A percentile compares a stretch with the other conserved stretches of the same genome.
Conservation (phyloP, 2,797 vertebrate genomes). For the Malurus leucopterus region DNA sequence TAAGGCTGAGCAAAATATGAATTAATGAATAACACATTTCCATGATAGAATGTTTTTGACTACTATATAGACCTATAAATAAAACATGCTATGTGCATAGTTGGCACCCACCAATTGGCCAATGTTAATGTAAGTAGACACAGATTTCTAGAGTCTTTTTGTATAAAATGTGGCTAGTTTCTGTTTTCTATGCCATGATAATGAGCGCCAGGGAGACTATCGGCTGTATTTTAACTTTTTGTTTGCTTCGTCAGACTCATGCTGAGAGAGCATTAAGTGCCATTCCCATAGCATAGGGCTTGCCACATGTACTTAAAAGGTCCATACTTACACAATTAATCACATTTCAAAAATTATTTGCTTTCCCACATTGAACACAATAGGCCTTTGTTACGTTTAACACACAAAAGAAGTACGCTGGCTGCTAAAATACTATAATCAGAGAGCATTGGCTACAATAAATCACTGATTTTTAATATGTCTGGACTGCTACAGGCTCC, state of each 20-base stretch:
- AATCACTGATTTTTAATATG: constrained; percentile 51
- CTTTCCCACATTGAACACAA: constrained; percentile 68
- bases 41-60: constrained; percentile 58
- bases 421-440: constrained; percentile 48
- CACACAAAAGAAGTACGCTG: constrained; percentile 43
- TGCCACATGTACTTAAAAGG: constrained; percentile 51
- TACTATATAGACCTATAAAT: constrained; percentile 67
- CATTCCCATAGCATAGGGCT: constrained; percentile 51
- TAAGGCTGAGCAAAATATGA: constrained; percentile 65
- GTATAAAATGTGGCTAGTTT: constrained; percentile 66
- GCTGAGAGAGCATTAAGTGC: constrained; percentile 58
- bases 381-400: constrained; percentile 67
- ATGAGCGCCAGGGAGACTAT: constrained; percentile 66
- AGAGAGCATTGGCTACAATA: constrained; percentile 15
- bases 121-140: constrained; percentile 65
- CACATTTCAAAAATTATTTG: constrained; percentile 57
- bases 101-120: constrained; percentile 58
- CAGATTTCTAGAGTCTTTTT: constrained; percentile 70
- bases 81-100: constrained; percentile 54
- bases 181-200: constrained; percentile 66
- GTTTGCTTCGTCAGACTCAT: constrained; percentile 58
- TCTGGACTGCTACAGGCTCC: constrained; percentile 36
- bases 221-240: constrained; percentile 66
- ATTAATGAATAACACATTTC: constrained; percentile 75
- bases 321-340: constrained; percentile 63